Base-by-base conservation (phyloP, 2,113 vertebrate genomes). In the Forbesichthys agassizii region DNA sequence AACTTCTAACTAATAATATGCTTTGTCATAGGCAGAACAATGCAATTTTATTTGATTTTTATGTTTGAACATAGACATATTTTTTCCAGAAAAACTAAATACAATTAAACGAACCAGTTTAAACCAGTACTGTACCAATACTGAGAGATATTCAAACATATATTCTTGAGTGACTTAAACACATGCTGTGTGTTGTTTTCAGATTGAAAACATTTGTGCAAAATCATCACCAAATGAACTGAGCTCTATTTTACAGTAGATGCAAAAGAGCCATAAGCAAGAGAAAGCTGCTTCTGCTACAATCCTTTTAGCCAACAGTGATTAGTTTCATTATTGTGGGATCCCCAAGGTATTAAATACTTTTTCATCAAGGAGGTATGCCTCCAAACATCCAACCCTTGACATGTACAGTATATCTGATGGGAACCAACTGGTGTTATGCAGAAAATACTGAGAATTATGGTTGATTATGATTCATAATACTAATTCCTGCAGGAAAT, bases 281-380 rank as follows among this genome's bases (percentile, higher is more conserved):
- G 33, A 58, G 69, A 89, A 92, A 88, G 88, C 82, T 73, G 84
- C 82, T 91, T 70, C 84, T 78, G 72, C 5, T 7, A 54, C 93
- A 94, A 95, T 93, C 93, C 78, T 81, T 68, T 94, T 92, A 94
- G 66, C 78, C 81, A 83, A 79, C 88, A 87, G 85, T 87, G 80
- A 84, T 66, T 84, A 85, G 62, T 84, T 88, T 85, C 86, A 87
- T 64, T 70, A 66, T 71, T 18, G 60, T 46, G 8, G 60, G 33
- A 67, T 51, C 75, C 52, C 57, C 8, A 16, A 36, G 0, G 27
- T 74, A 56, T 59, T 33, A 14, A 66, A 14, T 33, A 51, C 13
- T 16, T 75, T 20, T 27, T 27, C 27, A 27, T 27, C 27, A 27
- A 27, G 27, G 27, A 12, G 56, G 53, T 58, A 66, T 60, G 27